Evolutionary conservation across 1,140 invertebrate species (phyloP).

Genomic region (Maconellicoccus hirsutus): DNA sequence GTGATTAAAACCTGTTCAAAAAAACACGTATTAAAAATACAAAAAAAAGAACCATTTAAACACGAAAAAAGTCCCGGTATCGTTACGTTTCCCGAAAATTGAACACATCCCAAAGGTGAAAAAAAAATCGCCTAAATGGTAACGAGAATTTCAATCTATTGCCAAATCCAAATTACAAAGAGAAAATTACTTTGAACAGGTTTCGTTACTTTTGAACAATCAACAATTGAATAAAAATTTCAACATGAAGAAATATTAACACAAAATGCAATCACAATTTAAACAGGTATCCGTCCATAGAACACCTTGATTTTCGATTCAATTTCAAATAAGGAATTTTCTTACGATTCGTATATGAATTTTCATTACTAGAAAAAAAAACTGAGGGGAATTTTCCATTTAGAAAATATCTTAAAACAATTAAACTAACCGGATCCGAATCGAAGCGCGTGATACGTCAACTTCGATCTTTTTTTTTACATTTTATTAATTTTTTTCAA

Average conservation of each 20-base stretch:
- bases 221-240: not conserved
- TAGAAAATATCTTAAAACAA: not conserved
- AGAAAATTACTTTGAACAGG: not conserved
- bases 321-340: no score
- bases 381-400: not conserved
- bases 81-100: not conserved
- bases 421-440: not conserved
- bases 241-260: constrained; percentile 1
- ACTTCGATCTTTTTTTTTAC: no score
- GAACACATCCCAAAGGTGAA: not conserved
- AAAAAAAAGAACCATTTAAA: not conserved
- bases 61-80: not conserved
- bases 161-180: not conserved
- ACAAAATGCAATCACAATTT: not conserved
- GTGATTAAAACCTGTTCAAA: not conserved
- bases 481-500: no score
- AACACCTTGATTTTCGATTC: not conserved
- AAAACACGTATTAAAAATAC: not conserved
- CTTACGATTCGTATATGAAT: not conserved
- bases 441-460: not conserved
- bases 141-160: not conserved
- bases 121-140: not conserved
- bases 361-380: not conserved
- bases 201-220: not conserved
- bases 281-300: not conserved